Conservation (phyloP, 2,113 vertebrate species). For the Globicephala melas region DNA sequence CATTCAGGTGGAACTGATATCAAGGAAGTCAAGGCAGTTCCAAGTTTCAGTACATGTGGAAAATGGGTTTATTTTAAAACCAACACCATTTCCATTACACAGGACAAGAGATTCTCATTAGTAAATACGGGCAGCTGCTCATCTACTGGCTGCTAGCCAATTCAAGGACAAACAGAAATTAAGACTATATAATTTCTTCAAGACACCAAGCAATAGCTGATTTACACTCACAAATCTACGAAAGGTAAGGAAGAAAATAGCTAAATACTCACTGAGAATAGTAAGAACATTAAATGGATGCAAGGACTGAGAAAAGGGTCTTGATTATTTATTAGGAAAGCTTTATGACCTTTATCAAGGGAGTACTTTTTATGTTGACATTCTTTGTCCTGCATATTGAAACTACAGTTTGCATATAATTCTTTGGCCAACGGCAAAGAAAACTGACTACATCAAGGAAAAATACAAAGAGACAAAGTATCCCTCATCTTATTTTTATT, state of each 20-base stretch:
- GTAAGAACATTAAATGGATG: neutral
- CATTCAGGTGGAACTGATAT: neutral
- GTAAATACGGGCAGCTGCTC: neutral
- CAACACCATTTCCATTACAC: neutral
- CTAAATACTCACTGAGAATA: neutral
- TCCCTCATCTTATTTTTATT: neutral
- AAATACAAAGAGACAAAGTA: slow-evolving; percentile 3
- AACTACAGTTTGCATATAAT: neutral
- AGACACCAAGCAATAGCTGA: neutral
- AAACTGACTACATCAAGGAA: neutral
- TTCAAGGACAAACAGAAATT: neutral
- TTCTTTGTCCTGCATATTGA: neutral
- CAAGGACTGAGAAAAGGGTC: neutral
- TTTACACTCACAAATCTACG: neutral
- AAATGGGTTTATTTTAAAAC: slow-evolving; percentile 15
- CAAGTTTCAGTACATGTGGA: neutral
- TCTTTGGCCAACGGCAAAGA: neutral
- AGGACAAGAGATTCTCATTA: neutral
- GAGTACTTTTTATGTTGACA: neutral
- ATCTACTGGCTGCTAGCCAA: neutral
- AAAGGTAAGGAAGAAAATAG: neutral
- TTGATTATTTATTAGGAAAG: neutral
- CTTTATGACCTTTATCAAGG: neutral
- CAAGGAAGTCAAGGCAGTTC: neutral
- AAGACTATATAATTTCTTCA: neutral